Conservation (phyloP, 2,113 vertebrate genomes). For the Grantiella picta region DNA sequence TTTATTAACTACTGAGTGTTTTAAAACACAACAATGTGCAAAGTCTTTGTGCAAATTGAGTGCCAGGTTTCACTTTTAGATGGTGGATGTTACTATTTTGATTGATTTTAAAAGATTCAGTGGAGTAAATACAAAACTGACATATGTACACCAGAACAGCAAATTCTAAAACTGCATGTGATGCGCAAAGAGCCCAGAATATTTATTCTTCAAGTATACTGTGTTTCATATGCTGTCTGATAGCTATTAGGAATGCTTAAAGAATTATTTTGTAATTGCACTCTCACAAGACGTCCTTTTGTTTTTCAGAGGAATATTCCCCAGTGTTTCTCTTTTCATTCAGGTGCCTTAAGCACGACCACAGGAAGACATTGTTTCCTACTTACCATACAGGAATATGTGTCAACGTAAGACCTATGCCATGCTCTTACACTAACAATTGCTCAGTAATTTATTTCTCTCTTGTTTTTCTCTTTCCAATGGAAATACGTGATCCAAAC, state of each 20-base stretch:
- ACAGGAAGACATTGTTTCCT: conserved; percentile 62
- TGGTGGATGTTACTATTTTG: background rate
- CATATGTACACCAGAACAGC: background rate
- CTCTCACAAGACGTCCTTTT: conserved; percentile 60
- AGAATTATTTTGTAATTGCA: conserved; percentile 9
- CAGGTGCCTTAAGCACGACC: conserved; percentile 9
- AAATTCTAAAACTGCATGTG: background rate
- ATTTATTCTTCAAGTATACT: background rate
- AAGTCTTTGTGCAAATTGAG: background rate
- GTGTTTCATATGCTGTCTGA: background rate
- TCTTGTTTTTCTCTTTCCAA: background rate
- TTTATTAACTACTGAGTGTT: conserved; percentile 34
- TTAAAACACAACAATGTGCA: conserved; percentile 1
- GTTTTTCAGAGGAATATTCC: conserved; percentile 59
- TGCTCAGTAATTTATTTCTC: conserved; percentile 28
- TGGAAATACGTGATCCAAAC: background rate
- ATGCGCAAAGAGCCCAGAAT: background rate
- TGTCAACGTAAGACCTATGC: background rate
- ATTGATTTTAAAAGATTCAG: background rate
- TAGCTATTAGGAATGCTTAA: background rate
- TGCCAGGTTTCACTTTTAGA: background rate
- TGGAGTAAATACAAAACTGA: background rate
- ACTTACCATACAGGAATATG: background rate
- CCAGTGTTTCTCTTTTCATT: conserved; percentile 47
- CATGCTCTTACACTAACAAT: conserved; percentile 4